Evolutionary conservation across 2,888 invertebrate species (phyloP).

Genomic region (Eupithecia subumbrata): DNA sequence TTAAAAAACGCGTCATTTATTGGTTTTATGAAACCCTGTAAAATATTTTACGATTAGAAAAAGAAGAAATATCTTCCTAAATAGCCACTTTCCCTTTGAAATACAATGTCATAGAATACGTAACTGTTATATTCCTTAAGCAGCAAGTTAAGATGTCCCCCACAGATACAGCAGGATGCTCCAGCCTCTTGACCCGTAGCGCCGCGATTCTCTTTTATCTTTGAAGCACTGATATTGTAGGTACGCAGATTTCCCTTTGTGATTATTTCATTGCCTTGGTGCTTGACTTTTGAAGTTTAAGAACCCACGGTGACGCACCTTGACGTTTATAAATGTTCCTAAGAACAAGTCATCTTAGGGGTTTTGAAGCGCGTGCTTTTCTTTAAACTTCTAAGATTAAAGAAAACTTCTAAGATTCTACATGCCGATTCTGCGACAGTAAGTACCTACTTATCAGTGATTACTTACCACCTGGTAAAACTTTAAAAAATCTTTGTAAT

Average conservation of each 20-base stretch:
- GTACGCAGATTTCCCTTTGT: slow-evolving; percentile 14
- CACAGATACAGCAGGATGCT: slow-evolving; percentile 25
- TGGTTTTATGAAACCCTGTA: neutral
- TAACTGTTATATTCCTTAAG: neutral
- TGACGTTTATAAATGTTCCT: neutral
- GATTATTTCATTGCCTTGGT: slow-evolving; percentile 14
- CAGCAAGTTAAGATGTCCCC: slow-evolving; percentile 18
- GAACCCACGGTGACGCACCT: neutral
- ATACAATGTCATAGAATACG: neutral
- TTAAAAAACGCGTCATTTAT: neutral
- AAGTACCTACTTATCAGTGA: too few species aligned
- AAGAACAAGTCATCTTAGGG: too few species aligned
- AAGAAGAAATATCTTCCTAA: neutral
- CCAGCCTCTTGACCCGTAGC: slow-evolving; percentile 19
- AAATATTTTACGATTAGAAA: neutral
- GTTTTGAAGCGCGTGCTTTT: too few species aligned
- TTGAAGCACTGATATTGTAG: slow-evolving; percentile 16
- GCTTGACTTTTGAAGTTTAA: neutral
- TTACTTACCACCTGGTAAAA: too few species aligned
- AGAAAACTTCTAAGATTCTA: too few species aligned
- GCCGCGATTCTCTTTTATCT: slow-evolving; percentile 23
- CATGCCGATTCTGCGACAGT: too few species aligned
- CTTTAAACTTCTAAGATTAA: too few species aligned
- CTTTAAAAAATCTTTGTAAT: too few species aligned
- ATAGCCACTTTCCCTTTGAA: neutral